These are phyloP conservation scores for Sinelater perroti DNA, from an alignment of 2,888 invertebrate genomes.

Conservation along the genomic window DNA sequence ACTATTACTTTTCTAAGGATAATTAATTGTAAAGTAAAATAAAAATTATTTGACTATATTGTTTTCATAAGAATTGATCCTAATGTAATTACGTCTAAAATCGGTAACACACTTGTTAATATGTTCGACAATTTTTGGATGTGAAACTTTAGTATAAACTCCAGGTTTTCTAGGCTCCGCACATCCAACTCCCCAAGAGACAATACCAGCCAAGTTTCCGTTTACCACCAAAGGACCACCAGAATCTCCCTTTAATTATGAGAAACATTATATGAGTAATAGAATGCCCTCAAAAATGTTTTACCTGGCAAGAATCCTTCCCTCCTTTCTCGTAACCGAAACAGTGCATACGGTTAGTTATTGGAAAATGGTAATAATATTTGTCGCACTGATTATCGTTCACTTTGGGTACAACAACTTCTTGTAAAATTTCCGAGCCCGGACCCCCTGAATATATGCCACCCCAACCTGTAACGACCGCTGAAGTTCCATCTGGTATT, in stretches of 20 bases:
- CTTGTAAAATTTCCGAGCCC: background rate
- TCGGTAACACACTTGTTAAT: constrained; percentile 1
- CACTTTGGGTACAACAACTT: constrained; percentile 7
- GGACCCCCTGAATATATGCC: background rate
- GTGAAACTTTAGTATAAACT: background rate
- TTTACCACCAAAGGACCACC: constrained; percentile 10
- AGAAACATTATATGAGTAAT: background rate
- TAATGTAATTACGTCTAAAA: no score
- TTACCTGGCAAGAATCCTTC: constrained; percentile 21
- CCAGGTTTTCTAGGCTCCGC: background rate
- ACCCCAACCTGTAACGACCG: constrained; percentile 21
- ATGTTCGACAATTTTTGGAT: background rate
- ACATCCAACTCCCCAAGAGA: constrained; percentile 16
- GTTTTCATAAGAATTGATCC: no score
- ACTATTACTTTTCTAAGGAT: no score
- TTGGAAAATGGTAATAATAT: background rate
- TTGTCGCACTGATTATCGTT: background rate
- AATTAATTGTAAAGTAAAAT: no score
- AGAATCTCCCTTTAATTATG: constrained; percentile 11
- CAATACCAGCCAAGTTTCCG: constrained; percentile 2
- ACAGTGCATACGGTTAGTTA: constrained; percentile 3
- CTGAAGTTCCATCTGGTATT: background rate
- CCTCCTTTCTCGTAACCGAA: constrained; percentile 11
- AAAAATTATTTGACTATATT: no score
- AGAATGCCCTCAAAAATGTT: no score